phyloP scores from a whole-genome alignment of 2,888 invertebrate genomes.

The Argyresthia goedartella region DNA sequence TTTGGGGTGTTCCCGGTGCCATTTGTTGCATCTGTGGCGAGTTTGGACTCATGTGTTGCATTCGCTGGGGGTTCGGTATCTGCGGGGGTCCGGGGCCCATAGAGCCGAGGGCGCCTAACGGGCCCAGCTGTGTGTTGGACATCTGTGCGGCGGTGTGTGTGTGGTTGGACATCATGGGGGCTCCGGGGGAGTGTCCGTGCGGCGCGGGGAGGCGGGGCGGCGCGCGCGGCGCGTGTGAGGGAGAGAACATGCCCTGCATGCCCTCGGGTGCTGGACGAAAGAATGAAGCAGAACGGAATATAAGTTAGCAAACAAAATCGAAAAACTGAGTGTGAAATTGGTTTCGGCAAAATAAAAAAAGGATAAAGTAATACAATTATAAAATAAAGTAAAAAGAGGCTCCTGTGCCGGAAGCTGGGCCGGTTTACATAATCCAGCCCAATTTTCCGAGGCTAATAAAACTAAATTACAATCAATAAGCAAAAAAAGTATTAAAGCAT shows the following conservation, averaged over 20 bases:
- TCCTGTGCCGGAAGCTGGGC: no score
- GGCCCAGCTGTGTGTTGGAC: slow-evolving; percentile 17
- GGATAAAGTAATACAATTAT: not conserved
- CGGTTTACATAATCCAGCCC: no score
- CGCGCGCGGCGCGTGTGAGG: slow-evolving; percentile 47
- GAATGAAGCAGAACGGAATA: not conserved
- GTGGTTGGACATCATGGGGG: slow-evolving; percentile 17
- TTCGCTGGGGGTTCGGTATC: slow-evolving; percentile 25
- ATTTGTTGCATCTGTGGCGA: slow-evolving; percentile 40
- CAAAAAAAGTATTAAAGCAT: no score
- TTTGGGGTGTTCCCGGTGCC: slow-evolving; percentile 29
- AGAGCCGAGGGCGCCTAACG: slow-evolving; percentile 21
- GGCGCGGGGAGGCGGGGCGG: slow-evolving; percentile 42
- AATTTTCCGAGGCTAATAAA: no score
- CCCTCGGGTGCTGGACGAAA: slow-evolving; percentile 1
- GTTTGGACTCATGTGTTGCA: slow-evolving; percentile 6
- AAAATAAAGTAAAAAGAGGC: not conserved
- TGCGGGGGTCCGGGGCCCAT: slow-evolving; percentile 21
- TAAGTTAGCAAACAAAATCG: not conserved
- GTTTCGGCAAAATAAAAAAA: not conserved
- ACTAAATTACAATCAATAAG: no score
- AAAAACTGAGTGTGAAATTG: not conserved
- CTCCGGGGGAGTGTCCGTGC: slow-evolving; percentile 30
- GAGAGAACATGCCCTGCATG: slow-evolving; percentile 59
- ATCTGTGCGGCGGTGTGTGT: slow-evolving; percentile 9